Base-by-base conservation (phyloP, 2,113 vertebrate genomes). In the Mesocricetus auratus region DNA sequence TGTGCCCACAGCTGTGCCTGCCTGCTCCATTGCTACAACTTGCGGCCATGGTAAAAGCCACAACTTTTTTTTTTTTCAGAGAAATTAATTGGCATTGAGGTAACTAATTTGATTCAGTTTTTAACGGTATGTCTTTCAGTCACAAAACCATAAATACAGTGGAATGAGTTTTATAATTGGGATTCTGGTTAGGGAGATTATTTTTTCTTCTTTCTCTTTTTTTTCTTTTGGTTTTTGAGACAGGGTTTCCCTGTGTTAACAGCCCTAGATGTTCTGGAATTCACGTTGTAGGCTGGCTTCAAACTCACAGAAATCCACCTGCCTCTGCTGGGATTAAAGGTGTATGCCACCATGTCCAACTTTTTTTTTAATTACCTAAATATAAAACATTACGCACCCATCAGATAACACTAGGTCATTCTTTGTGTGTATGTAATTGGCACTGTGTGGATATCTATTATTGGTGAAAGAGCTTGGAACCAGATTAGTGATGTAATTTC, bases 101-200 rank as follows among this genome's bases (percentile, higher is more conserved):
- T 42, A 94, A 42, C 50, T 92, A 42, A 29, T 90, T 42, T 95
- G 66, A 81, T n/a, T 58, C 33, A 15, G 19, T 96, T 91, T 45
- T 95, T 94, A 77, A 90, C 85, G 68, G 19, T 19, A 21, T 53
- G 3, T 29, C 47, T 93, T 96, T 90, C 60, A 95, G 64, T 88
- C 83, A 91, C 6, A 90, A 91, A 95, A 71, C 11, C 24, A 94
- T 79, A 58, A 83, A 86, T 8, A n/a, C 36, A 92, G 74, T 96
- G 29, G 19, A 88, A 24, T 90, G 90, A 94, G 53, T 93, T 73
- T 89, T 85, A 89, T 81, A 93, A 97, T 92, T 86, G 33, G 5
- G 22, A 93, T 81, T 68, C 62, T 92, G 47, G 53, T 4, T 85
- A 89, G 47, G 79, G 79, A 16, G n/a, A n/a, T n/a, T n/a, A n/a